phyloP scores from a whole-genome alignment of 1,140 invertebrate species.

The Aphis gossypii region DNA sequence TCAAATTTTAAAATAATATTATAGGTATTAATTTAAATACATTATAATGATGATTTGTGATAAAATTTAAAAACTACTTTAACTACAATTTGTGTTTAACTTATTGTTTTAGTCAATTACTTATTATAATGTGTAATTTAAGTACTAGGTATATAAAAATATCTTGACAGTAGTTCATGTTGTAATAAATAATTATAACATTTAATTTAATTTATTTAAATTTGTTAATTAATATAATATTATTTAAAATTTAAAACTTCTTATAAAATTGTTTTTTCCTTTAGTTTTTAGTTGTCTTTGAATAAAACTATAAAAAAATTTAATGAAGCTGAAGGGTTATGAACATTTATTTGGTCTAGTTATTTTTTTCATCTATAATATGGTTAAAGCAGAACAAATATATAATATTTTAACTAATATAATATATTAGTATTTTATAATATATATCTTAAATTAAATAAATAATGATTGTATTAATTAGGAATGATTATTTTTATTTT shows the following conservation, averaged over 20 bases:
- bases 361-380: background rate
- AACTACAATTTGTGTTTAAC: background rate
- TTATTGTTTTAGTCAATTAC: background rate
- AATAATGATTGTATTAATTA: background rate
- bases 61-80: background rate
- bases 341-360: background rate
- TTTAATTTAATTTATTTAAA: background rate
- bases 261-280: no score
- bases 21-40: background rate
- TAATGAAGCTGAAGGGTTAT: background rate
- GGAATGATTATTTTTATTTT: background rate
- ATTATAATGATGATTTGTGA: background rate
- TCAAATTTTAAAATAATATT: background rate
- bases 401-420: background rate
- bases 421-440: background rate
- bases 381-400: background rate
- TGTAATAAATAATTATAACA: background rate
- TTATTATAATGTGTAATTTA: background rate
- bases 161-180: background rate
- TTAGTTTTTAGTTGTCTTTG: background rate
- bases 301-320: background rate
- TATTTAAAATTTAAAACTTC: background rate
- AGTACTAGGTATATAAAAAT: background rate
- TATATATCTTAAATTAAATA: background rate
- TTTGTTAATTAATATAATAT: background rate